Evolutionary conservation across 2,888 invertebrate genomes (phyloP), one percentile per base, ranked within the genome.

Genomic region (Melinaea marsaeus): DNA sequence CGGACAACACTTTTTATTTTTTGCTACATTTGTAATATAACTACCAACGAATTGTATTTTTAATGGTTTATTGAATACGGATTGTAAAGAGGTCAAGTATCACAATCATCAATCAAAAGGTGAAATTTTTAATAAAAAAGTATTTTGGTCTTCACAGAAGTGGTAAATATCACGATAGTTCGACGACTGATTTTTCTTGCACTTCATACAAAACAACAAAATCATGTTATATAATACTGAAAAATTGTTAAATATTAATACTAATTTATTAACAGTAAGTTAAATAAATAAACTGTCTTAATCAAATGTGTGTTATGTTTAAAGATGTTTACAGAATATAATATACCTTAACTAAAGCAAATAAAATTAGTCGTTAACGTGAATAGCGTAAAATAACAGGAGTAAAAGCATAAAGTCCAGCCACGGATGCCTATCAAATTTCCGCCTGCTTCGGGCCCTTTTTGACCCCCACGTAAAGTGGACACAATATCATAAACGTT

Each of bases 371-470:
- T 72, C 75, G 72, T 75, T 74, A 74, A 75, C 75, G 74, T 79
- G 79, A 79, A 84, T 79, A 75, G 75, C 77, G 77, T 71, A 74
- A 83, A 85, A 82, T 84, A 82, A 82, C 78, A 80, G 79, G 78
- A 81, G 80, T 79, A 73, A 68, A 75, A 72, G 74, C 74, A 72
- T 74, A 68, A 64, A 69, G 69, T 71, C 68, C 70, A 73, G 71
- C 73, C 73, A 74, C 70, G 73, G 65, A 67, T 69, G 66, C 66
- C 69, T 71, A 67, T 73, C 72, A 71, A 66, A 64, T 57, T 55
- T 58, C 66, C 58, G 58, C 69, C 57, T 63, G 74, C 75, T 73
- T 68, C 69, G 63, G 72, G 77, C 75, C 62, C 62, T 68, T 61
- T 60, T 65, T 75, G 74, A 77, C 75, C 76, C 22, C 74, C 74